Percentiles rank a stretch among this genome's conserved stretches.
phyloP scores from a whole-genome alignment of 1,140 invertebrate species.

The Drosophila quadrilineata region DNA sequence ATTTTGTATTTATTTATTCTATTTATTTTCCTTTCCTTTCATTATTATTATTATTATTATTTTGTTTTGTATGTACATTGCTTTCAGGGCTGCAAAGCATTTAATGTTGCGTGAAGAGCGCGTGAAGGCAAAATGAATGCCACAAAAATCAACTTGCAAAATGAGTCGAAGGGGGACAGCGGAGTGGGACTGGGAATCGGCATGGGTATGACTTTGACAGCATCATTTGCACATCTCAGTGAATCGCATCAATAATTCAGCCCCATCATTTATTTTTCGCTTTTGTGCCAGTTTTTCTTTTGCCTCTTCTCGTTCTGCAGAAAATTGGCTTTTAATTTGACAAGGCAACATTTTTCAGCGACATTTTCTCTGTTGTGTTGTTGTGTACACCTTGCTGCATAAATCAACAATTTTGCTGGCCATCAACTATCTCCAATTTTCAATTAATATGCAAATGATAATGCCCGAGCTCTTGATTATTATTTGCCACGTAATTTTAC shows the following conservation, averaged over 20 bases:
- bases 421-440: constrained; percentile 40
- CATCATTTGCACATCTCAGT: constrained; percentile 54
- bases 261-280: constrained; percentile 31
- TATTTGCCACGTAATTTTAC: neutral
- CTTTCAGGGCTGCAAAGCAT: constrained; percentile 16
- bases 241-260: constrained; percentile 50
- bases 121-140: constrained; percentile 44
- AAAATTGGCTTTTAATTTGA: constrained; percentile 63
- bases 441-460: constrained; percentile 65
- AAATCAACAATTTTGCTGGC: constrained; percentile 53
- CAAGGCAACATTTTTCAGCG: constrained; percentile 9
- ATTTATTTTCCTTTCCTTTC: constrained; percentile 12
- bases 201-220: constrained; percentile 29
- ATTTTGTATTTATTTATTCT: constrained; percentile 36
- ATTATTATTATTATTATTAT: constrained; percentile 10
- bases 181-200: too few species aligned
- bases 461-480: too few species aligned
- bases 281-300: neutral
- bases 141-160: constrained; percentile 36
- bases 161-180: too few species aligned
- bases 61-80: too few species aligned
- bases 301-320: neutral
- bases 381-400: constrained; percentile 21
- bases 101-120: constrained; percentile 69
- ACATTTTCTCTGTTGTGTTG: constrained; percentile 2